Percentiles rank a stretch among this genome's conserved stretches.
phyloP scores from a whole-genome alignment of 2,113 vertebrate genomes.

The Trichomycterus rosablanca region DNA sequence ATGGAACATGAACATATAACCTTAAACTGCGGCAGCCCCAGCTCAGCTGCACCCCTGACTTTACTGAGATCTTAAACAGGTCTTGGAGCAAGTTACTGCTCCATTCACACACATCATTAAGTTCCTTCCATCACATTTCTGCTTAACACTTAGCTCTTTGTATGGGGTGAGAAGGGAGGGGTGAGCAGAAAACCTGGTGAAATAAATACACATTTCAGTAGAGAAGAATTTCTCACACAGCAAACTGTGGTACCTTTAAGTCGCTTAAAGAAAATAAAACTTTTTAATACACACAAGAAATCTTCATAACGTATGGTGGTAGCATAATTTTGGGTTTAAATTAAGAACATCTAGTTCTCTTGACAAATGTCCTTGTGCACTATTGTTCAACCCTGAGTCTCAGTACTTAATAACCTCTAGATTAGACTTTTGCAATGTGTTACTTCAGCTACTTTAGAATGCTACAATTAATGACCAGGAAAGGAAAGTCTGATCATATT shows the following conservation, averaged over 20 bases:
- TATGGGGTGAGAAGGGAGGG: slow-evolving; percentile 55
- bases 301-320: too few relatives aligned
- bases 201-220: slow-evolving; percentile 7
- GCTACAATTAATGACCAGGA: too few relatives aligned
- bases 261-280: neutral
- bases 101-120: slow-evolving; percentile 56
- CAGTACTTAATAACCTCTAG: too few relatives aligned
- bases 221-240: neutral
- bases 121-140: slow-evolving; percentile 50
- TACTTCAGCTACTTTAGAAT: too few relatives aligned
- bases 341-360: too few relatives aligned
- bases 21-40: slow-evolving; percentile 18
- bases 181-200: slow-evolving; percentile 12
- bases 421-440: too few relatives aligned
- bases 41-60: slow-evolving; percentile 27
- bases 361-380: too few relatives aligned
- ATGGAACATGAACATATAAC: neutral
- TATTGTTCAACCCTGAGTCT: too few relatives aligned
- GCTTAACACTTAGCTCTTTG: slow-evolving; percentile 68
- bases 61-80: slow-evolving; percentile 4
- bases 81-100: slow-evolving; percentile 37
- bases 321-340: too few relatives aligned
- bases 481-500: too few relatives aligned
- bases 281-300: neutral
- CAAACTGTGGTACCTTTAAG: neutral